Evolutionary conservation across 2,888 invertebrate species (phyloP).

Genomic region (Andricus curvator): DNA sequence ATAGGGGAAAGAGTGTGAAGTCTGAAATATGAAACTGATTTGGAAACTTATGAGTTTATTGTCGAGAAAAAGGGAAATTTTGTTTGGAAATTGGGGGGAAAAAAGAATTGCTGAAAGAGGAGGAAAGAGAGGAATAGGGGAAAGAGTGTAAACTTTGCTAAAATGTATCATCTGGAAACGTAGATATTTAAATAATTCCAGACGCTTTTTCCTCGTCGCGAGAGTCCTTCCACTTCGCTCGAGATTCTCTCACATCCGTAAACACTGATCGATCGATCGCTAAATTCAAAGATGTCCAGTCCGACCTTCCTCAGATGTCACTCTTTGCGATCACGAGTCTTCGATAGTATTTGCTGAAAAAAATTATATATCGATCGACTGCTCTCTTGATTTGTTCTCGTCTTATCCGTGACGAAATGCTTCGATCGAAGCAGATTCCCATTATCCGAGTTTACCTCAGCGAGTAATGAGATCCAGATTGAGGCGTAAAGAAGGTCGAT

Average conservation of each 20-base stretch:
- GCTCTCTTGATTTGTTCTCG: conserved; percentile 39
- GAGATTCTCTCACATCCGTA: conserved; percentile 37
- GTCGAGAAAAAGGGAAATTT: too few relatives aligned
- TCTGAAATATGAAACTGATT: too few relatives aligned
- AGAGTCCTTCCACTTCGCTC: conserved; percentile 21
- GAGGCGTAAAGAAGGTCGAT: conserved; percentile 16
- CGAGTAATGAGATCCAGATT: conserved; percentile 48
- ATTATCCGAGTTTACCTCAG: conserved; percentile 44
- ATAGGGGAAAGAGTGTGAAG: too few relatives aligned
- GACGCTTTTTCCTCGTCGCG: conserved; percentile 14
- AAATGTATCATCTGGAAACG: too few relatives aligned
- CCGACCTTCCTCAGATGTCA: conserved; percentile 37
- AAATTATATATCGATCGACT: conserved; percentile 47
- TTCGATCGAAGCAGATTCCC: conserved; percentile 6
- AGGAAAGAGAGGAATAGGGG: too few relatives aligned
- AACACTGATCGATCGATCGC: conserved; percentile 40
- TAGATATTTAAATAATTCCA: conserved; percentile 3
- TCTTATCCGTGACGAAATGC: conserved; percentile 43
- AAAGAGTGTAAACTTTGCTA: too few relatives aligned
- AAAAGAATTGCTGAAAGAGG: too few relatives aligned
- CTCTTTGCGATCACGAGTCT: conserved; percentile 41
- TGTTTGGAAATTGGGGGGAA: too few relatives aligned
- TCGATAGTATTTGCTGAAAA: conserved; percentile 21
- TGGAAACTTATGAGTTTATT: too few relatives aligned
- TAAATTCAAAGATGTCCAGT: conserved; percentile 34